These are phyloP conservation scores for Acanthochromis polyacanthus DNA, from an alignment of 2,113 vertebrate species.

Conservation along the genomic window DNA sequence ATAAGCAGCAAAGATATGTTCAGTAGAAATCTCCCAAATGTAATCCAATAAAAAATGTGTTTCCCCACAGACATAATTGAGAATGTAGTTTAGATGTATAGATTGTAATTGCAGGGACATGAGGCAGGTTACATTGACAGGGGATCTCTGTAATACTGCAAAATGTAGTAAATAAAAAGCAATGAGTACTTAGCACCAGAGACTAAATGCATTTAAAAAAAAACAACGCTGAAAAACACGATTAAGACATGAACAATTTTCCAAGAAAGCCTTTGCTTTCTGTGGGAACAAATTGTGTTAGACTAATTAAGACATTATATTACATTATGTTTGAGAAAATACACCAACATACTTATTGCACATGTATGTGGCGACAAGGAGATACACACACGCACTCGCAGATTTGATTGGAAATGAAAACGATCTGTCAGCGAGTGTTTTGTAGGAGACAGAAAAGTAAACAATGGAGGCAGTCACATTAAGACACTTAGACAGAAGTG, in stretches of 20 bases:
- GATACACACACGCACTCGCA: constrained; percentile 14
- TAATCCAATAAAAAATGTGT: too few relatives aligned
- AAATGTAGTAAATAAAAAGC: background rate
- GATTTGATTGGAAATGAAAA: constrained; percentile 67
- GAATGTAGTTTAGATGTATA: too few relatives aligned
- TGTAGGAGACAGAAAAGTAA: constrained; percentile 69
- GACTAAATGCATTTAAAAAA: constrained; percentile 10
- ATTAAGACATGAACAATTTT: constrained; percentile 10
- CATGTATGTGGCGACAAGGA: constrained; percentile 17
- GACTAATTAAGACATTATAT: constrained; percentile 10
- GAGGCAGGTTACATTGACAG: too few relatives aligned
- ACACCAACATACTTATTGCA: constrained; percentile 10
- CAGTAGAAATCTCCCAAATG: too few relatives aligned
- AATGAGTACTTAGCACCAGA: background rate
- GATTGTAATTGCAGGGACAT: too few relatives aligned
- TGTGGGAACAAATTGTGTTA: constrained; percentile 14
- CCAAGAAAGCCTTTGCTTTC: constrained; percentile 5
- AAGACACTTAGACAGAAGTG: constrained; percentile 82
- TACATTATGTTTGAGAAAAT: constrained; percentile 34
- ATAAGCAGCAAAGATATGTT: too few relatives aligned
- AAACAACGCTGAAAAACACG: constrained; percentile 5
- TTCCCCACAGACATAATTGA: too few relatives aligned
- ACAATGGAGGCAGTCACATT: constrained; percentile 72
- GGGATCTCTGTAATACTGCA: background rate
- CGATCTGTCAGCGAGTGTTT: constrained; percentile 64